phyloP scores from a whole-genome alignment of 2,797 vertebrate genomes.

The Apodemus agrarius region DNA sequence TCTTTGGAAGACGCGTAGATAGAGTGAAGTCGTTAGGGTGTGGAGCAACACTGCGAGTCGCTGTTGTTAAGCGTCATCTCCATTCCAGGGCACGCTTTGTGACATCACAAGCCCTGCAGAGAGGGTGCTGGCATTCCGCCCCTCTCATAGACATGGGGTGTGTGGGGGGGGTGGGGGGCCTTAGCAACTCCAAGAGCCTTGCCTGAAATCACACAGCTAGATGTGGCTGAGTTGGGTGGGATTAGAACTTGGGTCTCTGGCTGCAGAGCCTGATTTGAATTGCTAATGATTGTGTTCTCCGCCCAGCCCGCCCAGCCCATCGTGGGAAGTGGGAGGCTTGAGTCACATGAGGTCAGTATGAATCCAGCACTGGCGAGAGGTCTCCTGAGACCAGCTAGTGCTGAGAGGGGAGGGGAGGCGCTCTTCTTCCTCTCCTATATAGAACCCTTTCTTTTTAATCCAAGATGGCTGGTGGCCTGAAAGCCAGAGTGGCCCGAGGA shows the following conservation, averaged over 20 bases:
- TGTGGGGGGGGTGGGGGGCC: too few species aligned
- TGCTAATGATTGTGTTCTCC: neutral
- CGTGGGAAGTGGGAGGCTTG: fast-evolving
- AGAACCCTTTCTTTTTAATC: neutral
- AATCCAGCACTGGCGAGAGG: fast-evolving
- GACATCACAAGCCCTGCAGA: neutral
- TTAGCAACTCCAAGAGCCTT: neutral
- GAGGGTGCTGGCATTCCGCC: neutral
- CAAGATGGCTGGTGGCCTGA: neutral
- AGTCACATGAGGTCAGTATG: fast-evolving
- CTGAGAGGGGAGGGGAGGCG: neutral
- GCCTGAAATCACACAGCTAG: neutral
- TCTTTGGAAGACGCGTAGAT: neutral
- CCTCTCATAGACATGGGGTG: too few species aligned
- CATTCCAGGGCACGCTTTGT: neutral
- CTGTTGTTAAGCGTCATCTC: neutral
- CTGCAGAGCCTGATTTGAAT: neutral
- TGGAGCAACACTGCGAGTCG: fast-evolving
- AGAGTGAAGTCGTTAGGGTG: neutral
- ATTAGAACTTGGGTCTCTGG: neutral
- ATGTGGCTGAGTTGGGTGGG: neutral
- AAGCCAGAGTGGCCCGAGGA: neutral
- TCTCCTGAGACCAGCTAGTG: neutral
- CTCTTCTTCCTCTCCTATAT: neutral
- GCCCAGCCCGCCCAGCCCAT: neutral